These are phyloP conservation scores for Anhinga anhinga DNA, from an alignment of 2,113 vertebrate species.

Conservation along the genomic window DNA sequence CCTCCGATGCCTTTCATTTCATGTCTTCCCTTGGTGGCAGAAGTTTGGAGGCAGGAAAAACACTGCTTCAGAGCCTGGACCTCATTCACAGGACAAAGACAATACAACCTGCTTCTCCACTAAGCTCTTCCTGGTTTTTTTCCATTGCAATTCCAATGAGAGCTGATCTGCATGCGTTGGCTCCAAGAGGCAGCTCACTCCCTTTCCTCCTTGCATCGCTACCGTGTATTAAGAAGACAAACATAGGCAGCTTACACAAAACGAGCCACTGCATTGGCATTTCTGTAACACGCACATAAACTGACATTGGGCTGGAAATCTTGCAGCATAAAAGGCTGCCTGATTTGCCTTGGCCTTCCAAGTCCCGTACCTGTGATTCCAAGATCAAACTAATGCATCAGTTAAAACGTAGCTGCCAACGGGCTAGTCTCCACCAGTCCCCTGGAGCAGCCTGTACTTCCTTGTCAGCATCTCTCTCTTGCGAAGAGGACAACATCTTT, in stretches of 20 bases:
- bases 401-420: neutral
- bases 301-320: neutral
- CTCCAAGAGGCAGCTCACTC: neutral
- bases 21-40: neutral
- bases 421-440: neutral
- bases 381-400: neutral
- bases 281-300: neutral
- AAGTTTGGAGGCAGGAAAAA: neutral
- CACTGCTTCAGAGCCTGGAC: neutral
- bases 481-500: neutral
- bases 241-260: neutral
- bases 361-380: neutral
- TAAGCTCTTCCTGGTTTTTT: neutral
- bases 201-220: neutral
- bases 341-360: neutral
- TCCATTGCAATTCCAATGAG: neutral
- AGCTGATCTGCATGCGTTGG: neutral
- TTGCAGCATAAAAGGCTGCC: neutral
- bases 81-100: neutral
- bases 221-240: neutral
- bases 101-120: neutral
- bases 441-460: neutral
- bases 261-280: accelerated
- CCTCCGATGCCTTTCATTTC: neutral
- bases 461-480: neutral